Conservation (phyloP, 2,888 invertebrate genomes). For the Ornithoptera priamus region DNA sequence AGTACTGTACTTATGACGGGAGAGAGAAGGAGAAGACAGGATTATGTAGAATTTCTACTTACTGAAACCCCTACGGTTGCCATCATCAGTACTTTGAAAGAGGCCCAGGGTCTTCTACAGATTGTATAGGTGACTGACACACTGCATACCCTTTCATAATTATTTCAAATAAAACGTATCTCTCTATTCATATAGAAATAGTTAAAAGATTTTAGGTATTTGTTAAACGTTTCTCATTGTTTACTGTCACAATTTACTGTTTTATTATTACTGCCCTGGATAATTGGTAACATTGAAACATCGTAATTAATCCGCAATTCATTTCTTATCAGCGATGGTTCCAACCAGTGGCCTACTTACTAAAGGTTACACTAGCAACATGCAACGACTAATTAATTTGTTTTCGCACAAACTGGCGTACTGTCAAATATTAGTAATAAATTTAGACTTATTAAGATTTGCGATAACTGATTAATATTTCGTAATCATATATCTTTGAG, state of each 20-base stretch:
- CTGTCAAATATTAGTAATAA: neutral
- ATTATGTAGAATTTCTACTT: too few relatives aligned
- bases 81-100: too few relatives aligned
- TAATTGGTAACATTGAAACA: constrained; percentile 15
- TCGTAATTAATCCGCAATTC: constrained; percentile 3
- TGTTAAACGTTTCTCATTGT: neutral
- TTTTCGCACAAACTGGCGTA: neutral
- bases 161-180: too few relatives aligned
- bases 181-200: neutral
- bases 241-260: neutral
- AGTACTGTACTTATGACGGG: too few relatives aligned
- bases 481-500: neutral
- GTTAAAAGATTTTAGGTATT: neutral
- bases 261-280: neutral
- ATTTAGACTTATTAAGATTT: neutral
- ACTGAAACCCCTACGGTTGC: too few relatives aligned
- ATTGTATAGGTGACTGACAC: too few relatives aligned
- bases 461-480: neutral
- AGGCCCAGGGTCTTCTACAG: too few relatives aligned
- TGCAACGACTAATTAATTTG: constrained; percentile 5
- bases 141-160: too few relatives aligned
- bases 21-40: too few relatives aligned
- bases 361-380: constrained; percentile 6
- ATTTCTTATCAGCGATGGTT: constrained; percentile 5
- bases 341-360: constrained; percentile 10